phyloP scores from a whole-genome alignment of 2,888 invertebrate genomes.

The Saturnia pavonia region DNA sequence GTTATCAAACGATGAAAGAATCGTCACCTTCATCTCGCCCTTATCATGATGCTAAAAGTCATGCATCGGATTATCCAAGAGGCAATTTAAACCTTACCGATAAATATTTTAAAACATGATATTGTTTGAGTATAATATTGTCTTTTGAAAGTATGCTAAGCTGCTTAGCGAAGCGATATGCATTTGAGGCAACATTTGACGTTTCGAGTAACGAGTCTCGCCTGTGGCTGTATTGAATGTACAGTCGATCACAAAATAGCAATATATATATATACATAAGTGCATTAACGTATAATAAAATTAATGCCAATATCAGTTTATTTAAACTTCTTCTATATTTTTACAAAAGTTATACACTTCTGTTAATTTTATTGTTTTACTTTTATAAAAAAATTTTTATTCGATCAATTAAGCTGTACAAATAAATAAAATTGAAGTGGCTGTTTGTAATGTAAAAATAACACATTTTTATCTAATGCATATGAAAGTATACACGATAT shows the following conservation, averaged over 20 bases:
- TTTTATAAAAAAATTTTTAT: not conserved
- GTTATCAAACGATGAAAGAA: slow-evolving; percentile 79
- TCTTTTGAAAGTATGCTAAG: slow-evolving; percentile 64
- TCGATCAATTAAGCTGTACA: too few relatives aligned
- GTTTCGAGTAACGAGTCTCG: slow-evolving; percentile 63
- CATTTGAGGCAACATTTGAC: slow-evolving; percentile 67
- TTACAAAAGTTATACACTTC: not conserved
- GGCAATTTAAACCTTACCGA: slow-evolving; percentile 35
- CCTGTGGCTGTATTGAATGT: slow-evolving; percentile 53
- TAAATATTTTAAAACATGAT: slow-evolving; percentile 41
- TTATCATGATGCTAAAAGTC: slow-evolving; percentile 78
- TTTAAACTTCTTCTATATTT: not conserved
- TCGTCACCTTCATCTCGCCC: slow-evolving; percentile 71
- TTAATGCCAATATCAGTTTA: not conserved
- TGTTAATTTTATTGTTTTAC: not conserved
- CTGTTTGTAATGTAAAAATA: too few relatives aligned
- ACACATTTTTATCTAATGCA: too few relatives aligned
- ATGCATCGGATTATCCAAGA: slow-evolving; percentile 35
- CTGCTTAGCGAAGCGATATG: slow-evolving; percentile 71
- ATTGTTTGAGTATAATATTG: slow-evolving; percentile 33
- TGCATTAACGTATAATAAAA: not conserved
- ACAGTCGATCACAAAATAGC: slow-evolving; percentile 43
- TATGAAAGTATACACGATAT: too few relatives aligned
- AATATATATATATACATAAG: slow-evolving; percentile 23
- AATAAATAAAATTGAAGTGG: too few relatives aligned